Percentiles rank a stretch among this genome's conserved stretches.
phyloP scores from a whole-genome alignment of 2,113 vertebrate species.

The Trinectes maculatus region DNA sequence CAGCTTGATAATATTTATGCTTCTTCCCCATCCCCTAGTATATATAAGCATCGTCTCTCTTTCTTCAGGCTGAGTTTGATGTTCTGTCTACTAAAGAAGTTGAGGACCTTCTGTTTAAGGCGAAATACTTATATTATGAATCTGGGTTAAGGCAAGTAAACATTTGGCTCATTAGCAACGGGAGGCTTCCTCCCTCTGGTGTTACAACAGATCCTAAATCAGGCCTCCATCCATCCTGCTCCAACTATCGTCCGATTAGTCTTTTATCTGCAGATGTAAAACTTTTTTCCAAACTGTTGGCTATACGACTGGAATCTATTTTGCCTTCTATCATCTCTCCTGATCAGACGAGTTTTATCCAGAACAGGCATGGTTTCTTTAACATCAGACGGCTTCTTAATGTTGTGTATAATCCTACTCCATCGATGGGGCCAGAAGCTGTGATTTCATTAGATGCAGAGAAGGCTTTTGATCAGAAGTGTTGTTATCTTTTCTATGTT shows the following conservation, averaged over 20 bases:
- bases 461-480: not conserved
- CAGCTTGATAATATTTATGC: not conserved
- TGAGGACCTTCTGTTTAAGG: not conserved
- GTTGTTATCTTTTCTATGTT: not conserved
- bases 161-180: not conserved
- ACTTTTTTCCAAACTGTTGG: not conserved
- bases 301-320: not conserved
- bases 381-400: not conserved
- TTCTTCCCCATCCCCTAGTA: not conserved
- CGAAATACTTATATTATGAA: not conserved
- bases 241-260: not conserved
- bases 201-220: not conserved
- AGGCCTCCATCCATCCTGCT: not conserved
- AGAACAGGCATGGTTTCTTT: not conserved
- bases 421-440: not conserved
- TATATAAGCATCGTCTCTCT: not conserved
- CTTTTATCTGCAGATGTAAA: not conserved
- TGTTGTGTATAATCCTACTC: not conserved
- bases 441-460: not conserved
- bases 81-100: not conserved
- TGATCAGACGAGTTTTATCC: not conserved
- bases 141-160: conserved; percentile 6
- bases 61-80: not conserved
- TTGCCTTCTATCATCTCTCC: too few relatives aligned
- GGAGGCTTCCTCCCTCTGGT: too few relatives aligned